Evolutionary conservation across 2,888 invertebrate species (phyloP), one percentile per base, ranked within the genome.

Genomic region (Apodemia zela): DNA sequence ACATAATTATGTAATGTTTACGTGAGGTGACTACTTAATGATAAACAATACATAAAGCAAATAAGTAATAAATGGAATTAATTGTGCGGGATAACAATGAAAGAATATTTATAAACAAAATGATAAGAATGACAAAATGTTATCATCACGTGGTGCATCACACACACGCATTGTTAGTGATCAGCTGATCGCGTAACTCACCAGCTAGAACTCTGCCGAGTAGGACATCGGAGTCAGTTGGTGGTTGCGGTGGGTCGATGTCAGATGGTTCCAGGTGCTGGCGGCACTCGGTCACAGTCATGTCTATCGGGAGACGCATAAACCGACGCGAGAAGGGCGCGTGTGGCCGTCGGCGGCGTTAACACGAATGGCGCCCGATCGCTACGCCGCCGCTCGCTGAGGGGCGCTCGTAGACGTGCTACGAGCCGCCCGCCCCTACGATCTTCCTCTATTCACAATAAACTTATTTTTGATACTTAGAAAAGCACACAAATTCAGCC

Each of bases 261-360:
- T 74, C 72, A 73, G 78, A 74, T 68, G 79, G 79, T 73, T 74
- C 77, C 69, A 73, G 81, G 70, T 75, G 75, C 69, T 71, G 79
- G 69, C 71, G 80, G 82, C 85, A 87, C 84, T 90, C 90, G 68
- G 90, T 90, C 80, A 90, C 88, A 79, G 89, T 90, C 89, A 90
- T 91, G 69, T 72, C 73, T 71, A 72, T 69, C 79, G 82, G 82
- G 80, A 87, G 84, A 79, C 82, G 89, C 89, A 88, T 89, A 79
- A 78, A 80, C 82, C 87, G 81, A 73, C 84, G 81, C 83, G 76
- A 71, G 72, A 71, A 69, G 79, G 73, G 80, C 89, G 89, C 89
- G 89, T 89, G 89, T 82, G 87, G 79, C 84, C 88, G 88, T 80
- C 88, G 89, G 84, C 89, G 89, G 87, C 86, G 85, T 79, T 79